These are phyloP conservation scores for Thaumetopoea pityocampa DNA, from an alignment of 1,140 invertebrate genomes.

Conservation along the genomic window DNA sequence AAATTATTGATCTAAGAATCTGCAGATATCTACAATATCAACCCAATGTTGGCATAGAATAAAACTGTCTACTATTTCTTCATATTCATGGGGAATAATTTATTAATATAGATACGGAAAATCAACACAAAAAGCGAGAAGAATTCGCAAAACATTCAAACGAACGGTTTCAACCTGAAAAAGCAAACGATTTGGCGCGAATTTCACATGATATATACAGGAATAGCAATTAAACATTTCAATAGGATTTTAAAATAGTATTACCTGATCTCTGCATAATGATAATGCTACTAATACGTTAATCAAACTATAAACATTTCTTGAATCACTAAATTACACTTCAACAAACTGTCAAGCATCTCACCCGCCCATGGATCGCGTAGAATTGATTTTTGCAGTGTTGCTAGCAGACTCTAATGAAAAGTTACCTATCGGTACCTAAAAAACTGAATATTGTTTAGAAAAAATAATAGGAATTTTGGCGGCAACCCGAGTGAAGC, in stretches of 20 bases:
- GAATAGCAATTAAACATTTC: not conserved
- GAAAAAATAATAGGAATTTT: no score
- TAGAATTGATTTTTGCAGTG: constrained; percentile 73
- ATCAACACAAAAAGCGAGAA: no score
- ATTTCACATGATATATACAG: constrained; percentile 4
- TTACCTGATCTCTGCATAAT: constrained; percentile 76
- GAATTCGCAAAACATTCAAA: no score
- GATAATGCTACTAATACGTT: constrained; percentile 36
- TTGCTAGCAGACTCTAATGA: constrained; percentile 55
- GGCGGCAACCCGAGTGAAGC: no score
- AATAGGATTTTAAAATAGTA: constrained; percentile 7
- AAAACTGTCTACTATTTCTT: no score
- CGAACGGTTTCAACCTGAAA: constrained; percentile 11
- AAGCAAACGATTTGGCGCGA: constrained; percentile 45
- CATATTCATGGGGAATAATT: no score
- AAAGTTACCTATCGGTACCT: no score
- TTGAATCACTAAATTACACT: constrained; percentile 49
- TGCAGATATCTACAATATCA: no score
- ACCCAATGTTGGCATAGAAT: no score
- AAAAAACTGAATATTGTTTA: no score
- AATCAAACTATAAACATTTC: constrained; percentile 66
- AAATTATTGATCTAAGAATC: no score
- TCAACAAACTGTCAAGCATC: constrained; percentile 68
- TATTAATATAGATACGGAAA: no score
- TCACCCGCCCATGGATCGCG: constrained; percentile 64